Conservation (phyloP, 2,797 vertebrate genomes). For the Acipenser transmontanus region DNA sequence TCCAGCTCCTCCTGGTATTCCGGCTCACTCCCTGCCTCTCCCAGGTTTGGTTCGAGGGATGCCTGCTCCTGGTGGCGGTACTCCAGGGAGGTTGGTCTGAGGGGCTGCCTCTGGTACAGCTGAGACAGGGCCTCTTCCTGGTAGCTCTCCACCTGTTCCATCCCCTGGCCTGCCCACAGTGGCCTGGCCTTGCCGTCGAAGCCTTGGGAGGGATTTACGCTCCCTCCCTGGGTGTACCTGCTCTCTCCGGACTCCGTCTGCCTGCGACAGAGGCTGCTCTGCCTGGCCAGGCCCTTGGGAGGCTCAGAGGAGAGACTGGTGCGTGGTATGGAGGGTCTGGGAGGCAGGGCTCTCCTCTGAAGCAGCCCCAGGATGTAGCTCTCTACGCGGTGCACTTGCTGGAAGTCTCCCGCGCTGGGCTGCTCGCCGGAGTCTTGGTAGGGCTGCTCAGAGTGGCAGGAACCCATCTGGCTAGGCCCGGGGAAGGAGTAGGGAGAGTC, state of each 20-base stretch:
- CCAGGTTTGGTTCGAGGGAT: conserved; percentile 18
- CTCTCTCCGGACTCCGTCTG: conserved; percentile 44
- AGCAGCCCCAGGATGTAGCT: conserved; percentile 71
- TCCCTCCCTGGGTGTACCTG: conserved; percentile 34
- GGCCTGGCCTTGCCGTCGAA: conserved; percentile 38
- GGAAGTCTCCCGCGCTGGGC: conserved; percentile 39
- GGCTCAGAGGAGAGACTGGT: conserved; percentile 57
- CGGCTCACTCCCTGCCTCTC: conserved; percentile 34
- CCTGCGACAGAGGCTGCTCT: conserved; percentile 62
- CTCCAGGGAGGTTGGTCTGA: conserved; percentile 41
- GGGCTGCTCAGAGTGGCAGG: neutral
- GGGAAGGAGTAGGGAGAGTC: conserved; percentile 17
- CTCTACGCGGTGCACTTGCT: conserved; percentile 52
- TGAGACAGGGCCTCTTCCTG: conserved; percentile 35
- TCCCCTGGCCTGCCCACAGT: conserved; percentile 43
- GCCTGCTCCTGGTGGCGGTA: conserved; percentile 34
- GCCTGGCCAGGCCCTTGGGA: conserved; percentile 44
- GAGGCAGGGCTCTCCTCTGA: conserved; percentile 55
- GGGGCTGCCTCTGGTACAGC: conserved; percentile 41
- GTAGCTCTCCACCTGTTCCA: conserved; percentile 31
- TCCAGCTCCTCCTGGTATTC: conserved; percentile 39
- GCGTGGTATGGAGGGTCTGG: conserved; percentile 60
- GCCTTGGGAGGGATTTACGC: conserved; percentile 36
- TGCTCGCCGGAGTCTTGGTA: conserved; percentile 22
- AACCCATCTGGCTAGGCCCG: conserved; percentile 1